These are phyloP conservation scores for Mobula birostris DNA, from an alignment of 2,113 vertebrate species.

Conservation along the genomic window DNA sequence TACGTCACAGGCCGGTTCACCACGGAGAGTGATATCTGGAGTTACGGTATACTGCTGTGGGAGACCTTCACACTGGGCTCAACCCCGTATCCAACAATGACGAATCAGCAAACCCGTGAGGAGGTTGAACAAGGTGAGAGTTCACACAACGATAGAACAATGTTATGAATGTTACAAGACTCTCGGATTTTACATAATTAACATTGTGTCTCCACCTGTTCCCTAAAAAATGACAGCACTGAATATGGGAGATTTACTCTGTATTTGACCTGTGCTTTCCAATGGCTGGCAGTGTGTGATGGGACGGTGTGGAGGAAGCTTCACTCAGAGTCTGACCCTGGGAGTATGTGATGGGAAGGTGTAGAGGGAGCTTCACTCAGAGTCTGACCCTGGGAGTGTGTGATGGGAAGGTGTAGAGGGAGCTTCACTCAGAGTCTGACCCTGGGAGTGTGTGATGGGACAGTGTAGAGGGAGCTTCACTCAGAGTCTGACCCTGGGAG, in stretches of 20 bases:
- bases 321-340: background rate
- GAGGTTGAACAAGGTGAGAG: slow-evolving; percentile 77
- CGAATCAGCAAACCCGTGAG: slow-evolving; percentile 82
- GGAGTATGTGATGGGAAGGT: background rate
- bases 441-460: background rate
- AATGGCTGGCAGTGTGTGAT: background rate
- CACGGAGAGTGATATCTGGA: slow-evolving; percentile 88
- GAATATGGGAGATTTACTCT: background rate
- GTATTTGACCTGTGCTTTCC: background rate
- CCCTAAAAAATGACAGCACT: background rate
- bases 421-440: background rate
- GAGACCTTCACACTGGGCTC: slow-evolving; percentile 84
- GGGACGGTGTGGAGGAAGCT: background rate
- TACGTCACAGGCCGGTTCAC: slow-evolving; percentile 73
- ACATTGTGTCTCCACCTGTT: too few relatives aligned
- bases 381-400: too few relatives aligned
- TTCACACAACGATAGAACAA: fast-evolving
- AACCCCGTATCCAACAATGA: slow-evolving; percentile 76
- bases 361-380: too few relatives aligned
- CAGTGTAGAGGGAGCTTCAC: background rate
- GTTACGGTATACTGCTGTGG: slow-evolving; percentile 88
- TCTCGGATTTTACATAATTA: too few relatives aligned
- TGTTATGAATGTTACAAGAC: too few relatives aligned
- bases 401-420: too few relatives aligned
- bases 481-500: background rate